These are phyloP conservation scores for Epicampocera succincta DNA, from an alignment of 2,888 invertebrate species.

Conservation along the genomic window DNA sequence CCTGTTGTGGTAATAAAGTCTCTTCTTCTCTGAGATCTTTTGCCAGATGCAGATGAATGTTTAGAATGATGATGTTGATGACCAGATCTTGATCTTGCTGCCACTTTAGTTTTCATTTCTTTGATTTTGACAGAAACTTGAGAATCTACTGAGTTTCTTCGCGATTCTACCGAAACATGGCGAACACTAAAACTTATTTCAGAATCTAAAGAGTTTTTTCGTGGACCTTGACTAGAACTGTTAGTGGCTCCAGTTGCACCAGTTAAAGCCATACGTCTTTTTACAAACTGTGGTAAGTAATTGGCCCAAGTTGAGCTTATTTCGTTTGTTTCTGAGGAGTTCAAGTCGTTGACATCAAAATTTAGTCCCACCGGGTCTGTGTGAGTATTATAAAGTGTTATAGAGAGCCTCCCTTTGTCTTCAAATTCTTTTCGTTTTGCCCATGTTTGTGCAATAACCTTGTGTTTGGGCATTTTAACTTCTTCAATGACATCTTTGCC, in stretches of 20 bases:
- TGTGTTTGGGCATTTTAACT: conserved; percentile 91
- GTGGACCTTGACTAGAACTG: conserved; percentile 83
- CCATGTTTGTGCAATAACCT: conserved; percentile 95
- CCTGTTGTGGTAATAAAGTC: conserved; percentile 78
- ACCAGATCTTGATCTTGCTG: conserved; percentile 82
- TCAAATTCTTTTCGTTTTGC: conserved; percentile 92
- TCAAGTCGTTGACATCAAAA: conserved; percentile 84
- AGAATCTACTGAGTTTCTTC: conserved; percentile 93
- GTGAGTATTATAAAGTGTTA: conserved; percentile 92
- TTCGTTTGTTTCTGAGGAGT: conserved; percentile 90
- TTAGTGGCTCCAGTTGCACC: conserved; percentile 79
- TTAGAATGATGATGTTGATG: conserved; percentile 75
- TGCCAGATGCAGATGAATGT: conserved; percentile 74
- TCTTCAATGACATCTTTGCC: conserved; percentile 87
- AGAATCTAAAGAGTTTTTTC: conserved; percentile 86
- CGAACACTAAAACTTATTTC: conserved; percentile 90
- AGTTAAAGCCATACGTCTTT: conserved; percentile 91
- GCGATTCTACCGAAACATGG: conserved; percentile 92
- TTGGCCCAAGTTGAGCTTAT: conserved; percentile 96
- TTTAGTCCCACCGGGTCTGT: conserved; percentile 94
- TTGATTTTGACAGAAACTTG: conserved; percentile 91
- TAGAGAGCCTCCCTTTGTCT: conserved; percentile 91
- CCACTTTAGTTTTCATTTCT: conserved; percentile 90
- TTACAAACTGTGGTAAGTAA: conserved; percentile 92
- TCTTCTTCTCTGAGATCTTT: conserved; percentile 76